Conservation (phyloP, 2,797 vertebrate species). For the Natrix natrix region DNA sequence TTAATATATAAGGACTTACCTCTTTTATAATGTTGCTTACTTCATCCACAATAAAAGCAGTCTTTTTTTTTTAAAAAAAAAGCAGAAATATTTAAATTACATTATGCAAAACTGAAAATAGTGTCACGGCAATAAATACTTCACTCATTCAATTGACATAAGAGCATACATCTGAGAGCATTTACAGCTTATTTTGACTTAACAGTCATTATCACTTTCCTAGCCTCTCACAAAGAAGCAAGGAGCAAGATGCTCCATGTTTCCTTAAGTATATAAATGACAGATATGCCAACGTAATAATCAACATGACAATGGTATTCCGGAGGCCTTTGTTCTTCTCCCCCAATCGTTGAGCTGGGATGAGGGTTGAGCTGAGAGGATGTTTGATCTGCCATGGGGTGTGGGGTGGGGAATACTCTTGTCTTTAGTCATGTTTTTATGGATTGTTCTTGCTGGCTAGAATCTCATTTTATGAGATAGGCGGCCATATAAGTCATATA, state of each 20-base stretch:
- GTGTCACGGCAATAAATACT: background rate
- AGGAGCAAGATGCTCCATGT: background rate
- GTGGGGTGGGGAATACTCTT: background rate
- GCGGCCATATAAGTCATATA: background rate
- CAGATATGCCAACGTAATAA: background rate
- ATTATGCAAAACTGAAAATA: background rate
- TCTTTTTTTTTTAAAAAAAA: slow-evolving; percentile 67
- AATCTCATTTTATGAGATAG: background rate
- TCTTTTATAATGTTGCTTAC: slow-evolving; percentile 90
- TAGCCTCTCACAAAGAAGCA: background rate
- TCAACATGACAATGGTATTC: background rate
- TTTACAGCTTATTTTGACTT: background rate
- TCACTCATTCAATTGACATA: background rate
- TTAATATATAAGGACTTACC: slow-evolving; percentile 70
- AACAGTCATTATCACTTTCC: background rate
- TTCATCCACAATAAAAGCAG: slow-evolving; percentile 86
- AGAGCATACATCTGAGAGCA: background rate
- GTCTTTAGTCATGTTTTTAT: background rate
- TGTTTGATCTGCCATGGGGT: background rate
- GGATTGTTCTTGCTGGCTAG: background rate
- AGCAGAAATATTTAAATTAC: slow-evolving; percentile 30
- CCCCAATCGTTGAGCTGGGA: background rate
- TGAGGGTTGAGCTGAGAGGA: background rate
- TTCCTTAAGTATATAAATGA: too few relatives aligned
- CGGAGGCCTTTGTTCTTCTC: background rate